Evolutionary conservation across 1,140 invertebrate species (phyloP), one percentile per base, ranked within the genome.

Genomic region (Lepidurus couesii): DNA sequence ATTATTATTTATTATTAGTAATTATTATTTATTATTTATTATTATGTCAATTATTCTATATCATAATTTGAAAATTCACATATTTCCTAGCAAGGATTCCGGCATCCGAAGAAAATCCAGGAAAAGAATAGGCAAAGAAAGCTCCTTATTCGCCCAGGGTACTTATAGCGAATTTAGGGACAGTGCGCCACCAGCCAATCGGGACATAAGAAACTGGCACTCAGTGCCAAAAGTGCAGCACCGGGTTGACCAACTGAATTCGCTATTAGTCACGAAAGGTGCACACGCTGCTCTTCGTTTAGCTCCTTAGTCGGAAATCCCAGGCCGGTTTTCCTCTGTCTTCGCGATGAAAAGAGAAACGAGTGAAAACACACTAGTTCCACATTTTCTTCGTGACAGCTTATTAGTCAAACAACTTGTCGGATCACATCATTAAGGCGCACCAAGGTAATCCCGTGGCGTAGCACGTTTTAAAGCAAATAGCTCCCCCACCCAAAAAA

Each of bases 341-440:
- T 65, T 65, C n/a, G 13, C 53, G 34, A 34, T 34, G 34, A 65
- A 13, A 65, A 65, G 21, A 65, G 53, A 65, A 65, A n/a, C 13
- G 13, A 65, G 21, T 6, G 13, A 65, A 65, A 65, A 65, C 47
- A 7, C 21, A 13, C 53, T n/a, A 21, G 8, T 65, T n/a, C n/a
- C 53, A 65, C 5, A 65, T 21, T 21, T 65, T 8, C 53, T 16
- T 65, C 16, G n/a, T 21, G 53, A 65, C 21, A 21, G n/a, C n/a
- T 21, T n/a, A 65, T 65, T 65, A 65, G 53, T 65, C n/a, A 16
- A 21, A 16, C 53, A 9, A 65, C n/a, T 65, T 21, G 21, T n/a
- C 53, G 53, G 21, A 65, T 65, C 53, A n/a, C 53, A 16, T 65
- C n/a, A 65, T 65, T 65, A 65, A 65, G 53, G n/a, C 21, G 53